Evolutionary conservation across 30 jellyfish, hydroid and myxozoan species (phyloP).

Genomic region (Aurelia sp.): DNA sequence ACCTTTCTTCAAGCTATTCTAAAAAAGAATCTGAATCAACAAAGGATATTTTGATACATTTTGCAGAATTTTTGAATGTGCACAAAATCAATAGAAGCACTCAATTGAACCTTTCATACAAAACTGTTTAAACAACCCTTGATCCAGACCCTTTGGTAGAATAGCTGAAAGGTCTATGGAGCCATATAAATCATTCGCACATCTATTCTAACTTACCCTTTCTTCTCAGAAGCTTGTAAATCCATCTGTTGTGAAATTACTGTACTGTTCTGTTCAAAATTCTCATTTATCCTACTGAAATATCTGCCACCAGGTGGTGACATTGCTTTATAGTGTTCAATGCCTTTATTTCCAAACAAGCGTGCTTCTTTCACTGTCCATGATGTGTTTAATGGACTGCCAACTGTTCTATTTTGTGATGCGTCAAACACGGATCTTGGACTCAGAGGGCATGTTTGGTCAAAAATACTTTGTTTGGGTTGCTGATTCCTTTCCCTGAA

Average conservation of each 20-base stretch:
- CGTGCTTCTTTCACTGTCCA: conserved; percentile 26
- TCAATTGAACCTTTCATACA: too few species aligned
- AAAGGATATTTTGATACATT: too few species aligned
- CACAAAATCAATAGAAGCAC: too few species aligned
- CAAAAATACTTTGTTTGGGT: not conserved
- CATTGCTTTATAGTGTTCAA: conserved; percentile 24
- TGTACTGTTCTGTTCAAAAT: not conserved
- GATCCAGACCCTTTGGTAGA: too few species aligned
- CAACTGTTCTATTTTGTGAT: conserved; percentile 10
- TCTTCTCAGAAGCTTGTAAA: not conserved
- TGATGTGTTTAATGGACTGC: conserved; percentile 36
- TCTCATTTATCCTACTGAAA: conserved; percentile 56
- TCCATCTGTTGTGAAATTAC: not conserved
- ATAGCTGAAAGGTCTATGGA: too few species aligned
- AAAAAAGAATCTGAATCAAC: too few species aligned
- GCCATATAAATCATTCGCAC: not conserved
- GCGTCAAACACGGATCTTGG: conserved; percentile 56
- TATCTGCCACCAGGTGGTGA: conserved; percentile 67
- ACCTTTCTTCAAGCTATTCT: too few species aligned
- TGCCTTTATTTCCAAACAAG: not conserved
- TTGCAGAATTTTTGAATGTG: too few species aligned
- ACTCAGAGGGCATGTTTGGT: conserved; percentile 2
- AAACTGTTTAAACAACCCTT: too few species aligned
- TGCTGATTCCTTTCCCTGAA: conserved; percentile 9
- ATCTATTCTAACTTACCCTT: not conserved